These are phyloP conservation scores for Petroica traversi DNA, from an alignment of 2,113 vertebrate genomes.

Conservation along the genomic window DNA sequence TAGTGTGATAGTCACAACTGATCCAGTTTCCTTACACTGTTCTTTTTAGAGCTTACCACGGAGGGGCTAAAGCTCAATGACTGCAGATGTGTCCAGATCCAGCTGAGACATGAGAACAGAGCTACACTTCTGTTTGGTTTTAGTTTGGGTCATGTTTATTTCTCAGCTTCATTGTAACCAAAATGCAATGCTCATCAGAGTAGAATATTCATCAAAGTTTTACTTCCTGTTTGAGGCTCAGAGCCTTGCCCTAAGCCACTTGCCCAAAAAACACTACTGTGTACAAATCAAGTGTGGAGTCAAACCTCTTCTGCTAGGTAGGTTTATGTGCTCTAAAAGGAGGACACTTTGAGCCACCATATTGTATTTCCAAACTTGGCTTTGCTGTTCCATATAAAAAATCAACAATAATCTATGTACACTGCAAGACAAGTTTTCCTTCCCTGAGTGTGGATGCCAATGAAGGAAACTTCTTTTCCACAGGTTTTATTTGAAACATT, in stretches of 20 bases:
- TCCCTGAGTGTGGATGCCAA: not conserved
- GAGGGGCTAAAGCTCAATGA: not conserved
- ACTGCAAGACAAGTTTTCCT: not conserved
- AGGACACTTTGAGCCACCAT: not conserved
- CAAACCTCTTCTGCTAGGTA: not conserved
- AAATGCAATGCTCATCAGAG: not conserved
- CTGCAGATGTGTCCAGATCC: not conserved
- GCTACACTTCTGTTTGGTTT: not conserved
- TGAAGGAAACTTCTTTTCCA: not conserved
- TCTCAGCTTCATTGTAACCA: not conserved
- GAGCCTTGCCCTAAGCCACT: not conserved
- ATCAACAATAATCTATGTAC: not conserved
- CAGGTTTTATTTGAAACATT: not conserved
- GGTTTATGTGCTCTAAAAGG: not conserved
- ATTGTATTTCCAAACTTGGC: not conserved
- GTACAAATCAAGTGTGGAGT: accelerated
- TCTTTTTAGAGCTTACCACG: not conserved
- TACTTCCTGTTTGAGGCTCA: not conserved
- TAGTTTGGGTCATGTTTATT: not conserved
- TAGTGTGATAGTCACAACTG: not conserved
- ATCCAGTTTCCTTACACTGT: not conserved
- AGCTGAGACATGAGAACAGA: not conserved
- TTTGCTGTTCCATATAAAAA: not conserved
- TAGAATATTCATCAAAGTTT: not conserved
- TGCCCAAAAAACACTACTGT: not conserved